Conservation (phyloP, 1,140 invertebrate genomes). For the Heliconius nattereri region DNA sequence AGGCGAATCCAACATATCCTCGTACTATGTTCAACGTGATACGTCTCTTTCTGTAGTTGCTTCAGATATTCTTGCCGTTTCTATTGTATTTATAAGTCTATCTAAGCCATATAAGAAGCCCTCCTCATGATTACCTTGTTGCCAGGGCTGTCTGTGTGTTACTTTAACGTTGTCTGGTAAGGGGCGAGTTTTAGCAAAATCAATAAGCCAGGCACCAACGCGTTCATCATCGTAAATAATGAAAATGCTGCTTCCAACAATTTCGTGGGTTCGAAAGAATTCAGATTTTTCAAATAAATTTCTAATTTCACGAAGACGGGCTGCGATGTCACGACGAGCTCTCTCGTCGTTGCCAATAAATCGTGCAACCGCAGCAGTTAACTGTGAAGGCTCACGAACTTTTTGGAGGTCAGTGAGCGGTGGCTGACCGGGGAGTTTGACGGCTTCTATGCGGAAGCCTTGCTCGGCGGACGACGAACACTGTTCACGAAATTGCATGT, state of each 20-base stretch:
- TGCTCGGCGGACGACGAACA: conserved; percentile 95
- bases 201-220: conserved; percentile 96
- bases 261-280: conserved; percentile 95
- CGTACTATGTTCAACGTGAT: conserved; percentile 66
- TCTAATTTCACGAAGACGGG: conserved; percentile 89
- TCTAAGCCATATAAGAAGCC: conserved; percentile 95
- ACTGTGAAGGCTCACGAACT: conserved; percentile 89
- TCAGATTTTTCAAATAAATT: conserved; percentile 90
- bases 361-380: conserved; percentile 88
- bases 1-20: conserved; percentile 64
- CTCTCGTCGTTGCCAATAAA: conserved; percentile 88
- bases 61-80: conserved; percentile 62
- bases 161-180: conserved; percentile 87
- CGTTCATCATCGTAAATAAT: conserved; percentile 94
- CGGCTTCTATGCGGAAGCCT: conserved; percentile 97
- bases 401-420: conserved; percentile 89
- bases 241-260: conserved; percentile 96
- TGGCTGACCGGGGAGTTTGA: conserved; percentile 89
- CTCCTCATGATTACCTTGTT: conserved; percentile 96
- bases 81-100: conserved; percentile 85
- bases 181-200: conserved; percentile 95
- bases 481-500: conserved; percentile 97
- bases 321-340: conserved; percentile 86
- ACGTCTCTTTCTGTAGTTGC: conserved; percentile 64
- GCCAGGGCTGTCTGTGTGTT: conserved; percentile 90